A percentile compares a stretch with the other conserved stretches of the same genome.
Conservation (phyloP, 2,888 invertebrate species). For the Papilio demoleus region DNA sequence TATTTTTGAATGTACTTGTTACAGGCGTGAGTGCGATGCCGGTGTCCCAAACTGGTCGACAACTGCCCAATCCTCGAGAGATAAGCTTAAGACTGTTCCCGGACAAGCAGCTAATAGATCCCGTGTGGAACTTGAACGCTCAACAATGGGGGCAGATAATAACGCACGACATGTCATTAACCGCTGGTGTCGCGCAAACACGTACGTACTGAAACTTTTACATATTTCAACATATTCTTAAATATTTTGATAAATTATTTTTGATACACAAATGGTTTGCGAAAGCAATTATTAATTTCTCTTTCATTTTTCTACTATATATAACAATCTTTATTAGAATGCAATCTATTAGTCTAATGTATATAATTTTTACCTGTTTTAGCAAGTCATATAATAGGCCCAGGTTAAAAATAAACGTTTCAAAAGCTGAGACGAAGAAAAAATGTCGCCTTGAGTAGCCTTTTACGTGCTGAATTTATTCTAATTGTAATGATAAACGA, state of each 20-base stretch:
- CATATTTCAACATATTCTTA: too few relatives aligned
- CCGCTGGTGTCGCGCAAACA: conserved; percentile 88
- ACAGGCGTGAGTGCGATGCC: conserved; percentile 87
- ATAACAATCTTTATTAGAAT: too few relatives aligned
- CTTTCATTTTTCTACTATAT: too few relatives aligned
- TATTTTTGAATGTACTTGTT: conserved; percentile 38
- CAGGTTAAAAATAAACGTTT: not conserved
- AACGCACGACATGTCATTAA: conserved; percentile 91
- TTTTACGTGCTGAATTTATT: not conserved
- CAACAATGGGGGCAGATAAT: conserved; percentile 93
- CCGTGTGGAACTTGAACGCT: conserved; percentile 88
- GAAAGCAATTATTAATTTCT: too few relatives aligned
- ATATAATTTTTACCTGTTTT: not conserved
- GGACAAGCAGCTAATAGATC: conserved; percentile 87
- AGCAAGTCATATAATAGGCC: not conserved
- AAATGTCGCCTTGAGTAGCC: not conserved
- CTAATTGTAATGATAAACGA: not conserved
- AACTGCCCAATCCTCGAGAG: conserved; percentile 87
- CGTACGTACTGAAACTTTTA: conserved; percentile 85
- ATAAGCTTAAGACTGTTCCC: conserved; percentile 89
- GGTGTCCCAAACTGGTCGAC: conserved; percentile 82
- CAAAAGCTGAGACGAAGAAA: not conserved
- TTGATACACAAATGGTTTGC: too few relatives aligned
- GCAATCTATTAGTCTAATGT: too few relatives aligned
- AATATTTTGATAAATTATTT: too few relatives aligned